phyloP scores from a whole-genome alignment of 2,113 vertebrate species.

The Micromys minutus region DNA sequence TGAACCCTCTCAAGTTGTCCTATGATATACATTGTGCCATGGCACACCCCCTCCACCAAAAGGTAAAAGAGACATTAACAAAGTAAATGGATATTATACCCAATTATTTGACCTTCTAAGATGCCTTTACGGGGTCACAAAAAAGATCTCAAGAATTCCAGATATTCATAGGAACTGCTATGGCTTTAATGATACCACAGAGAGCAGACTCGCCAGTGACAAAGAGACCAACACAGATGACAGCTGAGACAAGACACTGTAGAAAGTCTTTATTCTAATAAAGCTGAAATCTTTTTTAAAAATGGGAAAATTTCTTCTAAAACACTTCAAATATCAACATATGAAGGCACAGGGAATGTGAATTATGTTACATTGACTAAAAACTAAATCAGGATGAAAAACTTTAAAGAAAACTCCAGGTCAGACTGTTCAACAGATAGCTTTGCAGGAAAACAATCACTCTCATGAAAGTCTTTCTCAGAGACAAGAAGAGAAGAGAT shows the following conservation, averaged over 20 bases:
- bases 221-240: neutral
- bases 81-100: neutral
- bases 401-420: conserved; percentile 15
- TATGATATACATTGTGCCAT: neutral
- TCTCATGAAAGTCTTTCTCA: neutral
- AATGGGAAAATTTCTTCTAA: neutral
- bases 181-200: neutral
- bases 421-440: neutral
- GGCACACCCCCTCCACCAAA: neutral
- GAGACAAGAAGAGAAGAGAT: neutral
- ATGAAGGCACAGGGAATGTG: neutral
- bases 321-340: neutral
- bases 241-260: neutral
- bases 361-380: conserved; percentile 34
- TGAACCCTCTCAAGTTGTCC: neutral
- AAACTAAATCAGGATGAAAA: neutral
- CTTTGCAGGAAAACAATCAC: neutral
- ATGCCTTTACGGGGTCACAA: neutral
- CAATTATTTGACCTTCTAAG: neutral
- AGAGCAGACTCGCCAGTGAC: neutral
- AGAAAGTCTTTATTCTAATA: neutral
- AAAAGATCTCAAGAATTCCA: neutral
- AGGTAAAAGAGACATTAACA: neutral
- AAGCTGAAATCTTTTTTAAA: neutral
- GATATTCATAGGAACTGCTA: neutral